A percentile compares a stretch with the other conserved stretches of the same genome.
phyloP scores from a whole-genome alignment of 1,140 invertebrate genomes.

The Aphelenchoides avenae region DNA sequence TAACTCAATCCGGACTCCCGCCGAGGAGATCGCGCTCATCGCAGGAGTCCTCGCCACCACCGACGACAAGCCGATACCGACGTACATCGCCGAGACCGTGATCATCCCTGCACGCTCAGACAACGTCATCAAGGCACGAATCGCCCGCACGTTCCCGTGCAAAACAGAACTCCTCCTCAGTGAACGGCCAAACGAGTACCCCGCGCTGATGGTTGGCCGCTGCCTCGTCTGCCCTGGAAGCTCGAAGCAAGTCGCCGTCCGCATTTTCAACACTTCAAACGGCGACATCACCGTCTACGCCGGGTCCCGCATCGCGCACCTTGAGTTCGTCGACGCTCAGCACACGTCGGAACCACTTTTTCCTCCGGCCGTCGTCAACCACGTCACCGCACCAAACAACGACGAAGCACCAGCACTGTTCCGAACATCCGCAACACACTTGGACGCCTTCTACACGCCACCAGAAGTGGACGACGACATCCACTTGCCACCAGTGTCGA shows the following conservation, averaged over 20 bases:
- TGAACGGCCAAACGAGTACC: constrained; percentile 1
- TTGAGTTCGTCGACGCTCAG: not conserved
- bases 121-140: constrained; percentile 1
- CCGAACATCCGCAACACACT: constrained; percentile 1
- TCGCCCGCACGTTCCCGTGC: not conserved
- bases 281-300: constrained; percentile 6
- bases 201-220: constrained; percentile 2
- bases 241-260: not conserved
- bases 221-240: not conserved
- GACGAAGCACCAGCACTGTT: not conserved
- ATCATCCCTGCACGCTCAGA: constrained; percentile 11
- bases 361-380: no score
- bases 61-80: not conserved
- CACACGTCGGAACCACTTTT: no score
- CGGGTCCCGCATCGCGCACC: not conserved
- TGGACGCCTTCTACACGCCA: not conserved
- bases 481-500: no score
- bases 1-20: not conserved
- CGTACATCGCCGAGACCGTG: not conserved
- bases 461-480: constrained; percentile 3
- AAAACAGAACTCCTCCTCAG: not conserved
- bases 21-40: not conserved
- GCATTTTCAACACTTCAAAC: constrained; percentile 10
- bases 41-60: not conserved
- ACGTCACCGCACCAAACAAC: constrained; percentile 2